Conservation (phyloP, 92 coral and sea anemone species). For the Blastomussa wellsi region DNA sequence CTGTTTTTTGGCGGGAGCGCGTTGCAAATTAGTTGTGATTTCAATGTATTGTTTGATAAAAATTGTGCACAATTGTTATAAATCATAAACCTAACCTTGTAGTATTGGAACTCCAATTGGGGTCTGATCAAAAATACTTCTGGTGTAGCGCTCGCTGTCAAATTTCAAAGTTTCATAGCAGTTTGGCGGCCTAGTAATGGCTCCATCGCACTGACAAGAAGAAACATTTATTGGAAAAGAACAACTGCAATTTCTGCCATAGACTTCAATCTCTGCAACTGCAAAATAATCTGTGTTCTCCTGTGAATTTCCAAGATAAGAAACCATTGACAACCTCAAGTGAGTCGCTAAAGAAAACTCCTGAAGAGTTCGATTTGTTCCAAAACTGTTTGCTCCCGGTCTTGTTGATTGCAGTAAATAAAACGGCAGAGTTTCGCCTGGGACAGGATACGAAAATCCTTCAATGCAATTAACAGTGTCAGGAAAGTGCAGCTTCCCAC, state of each 20-base stretch:
- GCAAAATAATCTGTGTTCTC: constrained; percentile 53
- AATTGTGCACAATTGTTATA: not conserved
- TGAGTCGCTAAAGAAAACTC: constrained; percentile 45
- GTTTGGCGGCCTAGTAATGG: not conserved
- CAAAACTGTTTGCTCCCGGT: constrained; percentile 26
- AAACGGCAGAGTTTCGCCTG: constrained; percentile 34
- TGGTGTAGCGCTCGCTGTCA: constrained; percentile 23
- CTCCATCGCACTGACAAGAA: constrained; percentile 49
- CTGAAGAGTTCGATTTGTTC: constrained; percentile 23
- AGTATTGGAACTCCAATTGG: constrained; percentile 45
- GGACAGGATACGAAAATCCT: constrained; percentile 44
- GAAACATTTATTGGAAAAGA: constrained; percentile 13
- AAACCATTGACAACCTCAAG: constrained; percentile 41
- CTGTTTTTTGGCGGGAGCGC: not conserved
- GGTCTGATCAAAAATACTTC: constrained; percentile 35
- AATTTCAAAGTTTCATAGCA: constrained; percentile 33
- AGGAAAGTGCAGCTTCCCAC: constrained; percentile 12
- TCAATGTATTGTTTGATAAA: no score
- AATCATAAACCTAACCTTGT: constrained; percentile 28
- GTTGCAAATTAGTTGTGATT: not conserved
- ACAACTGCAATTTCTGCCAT: constrained; percentile 48
- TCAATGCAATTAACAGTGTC: constrained; percentile 40
- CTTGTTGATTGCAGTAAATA: constrained; percentile 34
- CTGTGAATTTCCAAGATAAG: constrained; percentile 40
- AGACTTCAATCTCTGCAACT: constrained; percentile 42